Evolutionary conservation across 2,888 invertebrate genomes (phyloP).

Genomic region (Ennomos erosarius): DNA sequence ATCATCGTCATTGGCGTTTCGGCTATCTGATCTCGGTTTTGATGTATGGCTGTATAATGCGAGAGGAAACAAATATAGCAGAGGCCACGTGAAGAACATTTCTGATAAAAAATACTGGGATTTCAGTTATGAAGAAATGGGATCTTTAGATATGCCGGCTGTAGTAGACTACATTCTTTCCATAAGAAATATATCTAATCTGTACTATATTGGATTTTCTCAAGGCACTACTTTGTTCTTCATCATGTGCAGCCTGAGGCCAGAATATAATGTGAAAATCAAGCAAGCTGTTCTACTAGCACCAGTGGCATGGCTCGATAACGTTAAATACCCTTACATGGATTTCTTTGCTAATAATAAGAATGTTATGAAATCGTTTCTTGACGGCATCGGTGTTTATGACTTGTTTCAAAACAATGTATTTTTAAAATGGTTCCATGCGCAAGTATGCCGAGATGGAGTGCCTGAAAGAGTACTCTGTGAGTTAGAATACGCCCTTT

Average conservation of each 20-base stretch:
- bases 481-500: slow-evolving; percentile 61
- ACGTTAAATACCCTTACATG: slow-evolving; percentile 61
- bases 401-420: slow-evolving; percentile 61
- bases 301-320: slow-evolving; percentile 67
- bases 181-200: slow-evolving; percentile 50
- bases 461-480: slow-evolving; percentile 59
- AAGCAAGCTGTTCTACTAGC: slow-evolving; percentile 69
- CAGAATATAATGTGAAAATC: slow-evolving; percentile 71
- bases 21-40: slow-evolving; percentile 63
- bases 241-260: slow-evolving; percentile 66
- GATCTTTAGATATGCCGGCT: slow-evolving; percentile 68
- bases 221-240: slow-evolving; percentile 75
- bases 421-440: slow-evolving; percentile 56
- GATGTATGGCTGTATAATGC: slow-evolving; percentile 75
- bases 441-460: slow-evolving; percentile 56
- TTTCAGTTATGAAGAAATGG: slow-evolving; percentile 77
- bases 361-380: slow-evolving; percentile 46
- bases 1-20: slow-evolving; percentile 62
- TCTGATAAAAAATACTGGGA: slow-evolving; percentile 65
- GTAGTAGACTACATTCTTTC: slow-evolving; percentile 67
- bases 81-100: slow-evolving; percentile 56
- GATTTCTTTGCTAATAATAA: slow-evolving; percentile 55
- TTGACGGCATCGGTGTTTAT: slow-evolving; percentile 57
- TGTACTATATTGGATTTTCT: slow-evolving; percentile 75
- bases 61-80: slow-evolving; percentile 75